phyloP scores from a whole-genome alignment of 1,140 invertebrate genomes.

The Cyrtorhinus lividipennis region DNA sequence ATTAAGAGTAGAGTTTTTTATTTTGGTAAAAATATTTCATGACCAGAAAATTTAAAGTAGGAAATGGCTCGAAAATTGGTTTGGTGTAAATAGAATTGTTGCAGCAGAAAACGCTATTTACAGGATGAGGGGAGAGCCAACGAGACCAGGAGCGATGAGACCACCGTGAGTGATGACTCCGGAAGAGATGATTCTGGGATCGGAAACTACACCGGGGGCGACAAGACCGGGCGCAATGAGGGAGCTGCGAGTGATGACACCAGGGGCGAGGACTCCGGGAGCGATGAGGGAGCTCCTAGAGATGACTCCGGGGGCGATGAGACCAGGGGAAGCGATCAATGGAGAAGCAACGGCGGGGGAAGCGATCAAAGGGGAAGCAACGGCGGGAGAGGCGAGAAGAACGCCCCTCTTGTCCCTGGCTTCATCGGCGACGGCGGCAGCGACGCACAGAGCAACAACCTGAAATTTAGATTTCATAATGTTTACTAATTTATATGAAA shows the following conservation, averaged over 20 bases:
- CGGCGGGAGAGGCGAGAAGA: not conserved
- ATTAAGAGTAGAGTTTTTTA: too few species aligned
- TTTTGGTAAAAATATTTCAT: too few species aligned
- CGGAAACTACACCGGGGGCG: not conserved
- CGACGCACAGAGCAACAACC: not conserved
- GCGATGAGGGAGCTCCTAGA: not conserved
- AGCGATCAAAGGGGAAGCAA: conserved; percentile 1
- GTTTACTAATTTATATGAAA: too few species aligned
- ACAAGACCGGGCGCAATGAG: not conserved
- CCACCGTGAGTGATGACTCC: not conserved
- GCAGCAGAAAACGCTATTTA: too few species aligned
- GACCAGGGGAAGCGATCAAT: not conserved
- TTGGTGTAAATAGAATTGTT: too few species aligned
- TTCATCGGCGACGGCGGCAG: conserved; percentile 1
- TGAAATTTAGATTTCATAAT: too few species aligned
- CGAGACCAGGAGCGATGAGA: conserved; percentile 2
- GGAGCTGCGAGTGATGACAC: not conserved
- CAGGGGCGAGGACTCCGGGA: not conserved
- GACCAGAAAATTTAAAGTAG: too few species aligned
- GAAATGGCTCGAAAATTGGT: too few species aligned
- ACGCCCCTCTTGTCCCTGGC: conserved; percentile 1
- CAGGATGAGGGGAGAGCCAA: not conserved
- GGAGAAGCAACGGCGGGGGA: not conserved
- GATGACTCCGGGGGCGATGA: not conserved
- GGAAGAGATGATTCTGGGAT: not conserved